Conservation (phyloP, 2,113 vertebrate species). For the Thalassarche chlororhynchos region DNA sequence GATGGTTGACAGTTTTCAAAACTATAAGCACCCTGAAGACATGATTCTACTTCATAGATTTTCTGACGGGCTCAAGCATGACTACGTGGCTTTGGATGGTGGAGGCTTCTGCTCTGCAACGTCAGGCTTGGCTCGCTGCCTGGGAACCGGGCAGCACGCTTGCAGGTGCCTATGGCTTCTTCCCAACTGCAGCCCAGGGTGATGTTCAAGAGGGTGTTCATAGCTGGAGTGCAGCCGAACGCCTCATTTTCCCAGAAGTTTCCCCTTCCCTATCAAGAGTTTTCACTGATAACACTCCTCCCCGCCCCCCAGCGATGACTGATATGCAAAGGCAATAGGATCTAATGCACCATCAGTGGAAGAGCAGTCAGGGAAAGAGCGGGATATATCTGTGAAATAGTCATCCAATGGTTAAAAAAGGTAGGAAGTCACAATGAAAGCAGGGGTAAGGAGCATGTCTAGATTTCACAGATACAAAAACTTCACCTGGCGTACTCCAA, state of each 20-base stretch:
- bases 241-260: not conserved
- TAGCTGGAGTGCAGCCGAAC: not conserved
- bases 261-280: not conserved
- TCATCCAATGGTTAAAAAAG: not conserved
- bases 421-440: not conserved
- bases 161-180: not conserved
- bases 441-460: fast-evolving
- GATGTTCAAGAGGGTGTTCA: not conserved
- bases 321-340: not conserved
- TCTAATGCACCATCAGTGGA: not conserved
- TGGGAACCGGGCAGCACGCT: not conserved
- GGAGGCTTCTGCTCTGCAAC: not conserved
- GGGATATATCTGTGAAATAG: not conserved
- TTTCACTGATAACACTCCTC: not conserved
- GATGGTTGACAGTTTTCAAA: not conserved
- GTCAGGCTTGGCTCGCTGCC: fast-evolving
- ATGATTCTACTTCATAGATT: not conserved
- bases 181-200: not conserved
- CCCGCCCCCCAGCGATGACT: not conserved
- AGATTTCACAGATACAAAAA: not conserved
- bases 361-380: not conserved
- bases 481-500: not conserved
- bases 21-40: not conserved
- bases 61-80: not conserved
- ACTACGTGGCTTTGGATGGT: not conserved